Base-by-base conservation (phyloP, 2,888 invertebrate genomes). In the Cryptus viduatorius region DNA sequence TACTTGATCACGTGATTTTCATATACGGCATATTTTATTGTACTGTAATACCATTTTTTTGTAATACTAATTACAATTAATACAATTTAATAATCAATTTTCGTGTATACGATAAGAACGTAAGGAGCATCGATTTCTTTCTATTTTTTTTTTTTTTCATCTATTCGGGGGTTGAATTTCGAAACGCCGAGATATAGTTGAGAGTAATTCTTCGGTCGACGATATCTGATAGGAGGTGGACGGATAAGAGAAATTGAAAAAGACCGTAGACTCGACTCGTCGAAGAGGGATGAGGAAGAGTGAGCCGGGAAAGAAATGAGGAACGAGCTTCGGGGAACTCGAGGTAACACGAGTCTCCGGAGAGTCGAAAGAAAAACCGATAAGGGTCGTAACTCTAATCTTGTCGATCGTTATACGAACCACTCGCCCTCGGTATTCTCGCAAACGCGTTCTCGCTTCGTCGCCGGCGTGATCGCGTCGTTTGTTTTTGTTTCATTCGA, bases 171-270 rank as follows among this genome's bases (percentile, higher is more conserved):
- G 29, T 29, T 61, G 14, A 75, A 75, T 50, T 14, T n/a, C 48
- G 10, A 61, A 29, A 19, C 4, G 1, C 29, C 31, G 59, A n/a
- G 14, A 37, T 12, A 4, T 19, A 59, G 59, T 12, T 24, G 59
- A 2, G 24, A 59, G 59, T 24, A 78, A 82, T 82, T 73, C 82
- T 68, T 73, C 76, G 71, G 69, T 84, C 59, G 73, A 81, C 75
- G 80, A 76, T 85, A 83, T 84, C 80, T 81, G 83, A 87, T 85
- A 81, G 86, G 75, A 78, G 67, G 68, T 72, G 50, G 69, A 69
- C 14, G 42, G 75, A 80, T 71, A 76, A 78, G 79, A 71, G 81
- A 86, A 84, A 87, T 77, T 79, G 86, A 82, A 84, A 84, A 86
- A 79, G 79, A 72, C 73, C 80, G 72, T 56, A 61, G 73, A 75